Evolutionary conservation across 1,140 invertebrate genomes (phyloP).

Genomic region (Pogonomyrmex barbatus): DNA sequence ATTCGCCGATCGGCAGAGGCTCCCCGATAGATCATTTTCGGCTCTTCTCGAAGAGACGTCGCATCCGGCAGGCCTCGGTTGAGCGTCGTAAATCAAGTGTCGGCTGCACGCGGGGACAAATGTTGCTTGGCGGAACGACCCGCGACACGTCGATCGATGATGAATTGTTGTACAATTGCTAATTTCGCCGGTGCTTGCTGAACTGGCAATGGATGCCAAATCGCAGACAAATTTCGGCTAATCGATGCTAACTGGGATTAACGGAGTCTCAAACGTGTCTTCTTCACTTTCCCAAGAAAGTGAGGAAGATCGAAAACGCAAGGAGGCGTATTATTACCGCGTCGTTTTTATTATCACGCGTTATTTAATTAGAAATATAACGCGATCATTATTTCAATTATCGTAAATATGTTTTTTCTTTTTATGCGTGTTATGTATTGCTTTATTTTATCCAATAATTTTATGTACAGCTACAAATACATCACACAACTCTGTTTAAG

Average conservation of each 20-base stretch:
- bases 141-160: slow-evolving; percentile 64
- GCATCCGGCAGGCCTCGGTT: not conserved
- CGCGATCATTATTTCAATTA: not conserved
- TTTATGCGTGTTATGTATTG: not conserved
- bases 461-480: not conserved
- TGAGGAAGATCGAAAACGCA: not conserved
- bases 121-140: slow-evolving; percentile 34
- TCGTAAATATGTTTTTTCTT: not conserved
- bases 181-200: slow-evolving; percentile 51
- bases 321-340: not conserved
- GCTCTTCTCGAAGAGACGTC: not conserved
- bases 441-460: slow-evolving; percentile 5
- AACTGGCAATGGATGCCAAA: not conserved
- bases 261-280: not conserved
- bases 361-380: not conserved
- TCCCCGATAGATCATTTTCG: not conserved
- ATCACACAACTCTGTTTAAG: not conserved
- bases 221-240: not conserved
- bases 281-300: not conserved
- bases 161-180: slow-evolving; percentile 60
- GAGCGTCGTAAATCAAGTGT: slow-evolving; percentile 69
- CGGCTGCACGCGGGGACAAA: slow-evolving; percentile 53
- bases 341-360: not conserved
- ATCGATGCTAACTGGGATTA: slow-evolving; percentile 16
- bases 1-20: not conserved